These are phyloP conservation scores for Chymomyza costata DNA, from an alignment of 1,140 invertebrate genomes.

Conservation along the genomic window DNA sequence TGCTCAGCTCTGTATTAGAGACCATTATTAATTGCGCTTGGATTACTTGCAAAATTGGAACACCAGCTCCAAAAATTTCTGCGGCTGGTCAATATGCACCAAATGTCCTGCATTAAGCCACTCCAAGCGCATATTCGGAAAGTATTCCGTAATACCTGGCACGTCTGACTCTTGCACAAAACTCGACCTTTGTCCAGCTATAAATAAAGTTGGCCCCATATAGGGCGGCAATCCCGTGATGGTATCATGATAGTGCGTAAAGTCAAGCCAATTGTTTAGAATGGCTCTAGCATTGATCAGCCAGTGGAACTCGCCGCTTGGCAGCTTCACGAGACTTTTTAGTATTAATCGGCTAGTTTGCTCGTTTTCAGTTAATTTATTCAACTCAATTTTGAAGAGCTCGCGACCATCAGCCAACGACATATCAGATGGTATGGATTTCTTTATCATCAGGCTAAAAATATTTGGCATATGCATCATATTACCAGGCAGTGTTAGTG, in stretches of 20 bases:
- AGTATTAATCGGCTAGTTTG: conserved; percentile 6
- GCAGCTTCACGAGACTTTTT: conserved; percentile 13
- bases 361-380: background rate
- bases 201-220: conserved; percentile 24
- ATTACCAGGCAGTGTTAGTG: conserved; percentile 9
- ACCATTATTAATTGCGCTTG: no score
- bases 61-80: conserved; percentile 25
- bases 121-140: conserved; percentile 26
- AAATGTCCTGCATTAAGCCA: conserved; percentile 14
- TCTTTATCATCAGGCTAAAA: no score
- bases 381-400: conserved; percentile 5
- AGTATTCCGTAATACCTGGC: conserved; percentile 19
- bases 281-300: conserved; percentile 25
- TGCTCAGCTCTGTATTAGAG: no score
- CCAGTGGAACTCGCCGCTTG: conserved; percentile 18
- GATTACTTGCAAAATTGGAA: no score
- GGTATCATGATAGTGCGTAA: conserved; percentile 19
- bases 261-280: conserved; percentile 16
- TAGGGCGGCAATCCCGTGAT: conserved; percentile 8
- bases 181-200: conserved; percentile 9
- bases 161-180: conserved; percentile 21
- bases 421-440: conserved; percentile 12
- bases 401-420: no score
- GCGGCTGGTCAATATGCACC: conserved; percentile 16
- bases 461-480: background rate